Evolutionary conservation across 2,113 vertebrate species (phyloP), one percentile per base, ranked within the genome.

Genomic region (Gavialis gangeticus): DNA sequence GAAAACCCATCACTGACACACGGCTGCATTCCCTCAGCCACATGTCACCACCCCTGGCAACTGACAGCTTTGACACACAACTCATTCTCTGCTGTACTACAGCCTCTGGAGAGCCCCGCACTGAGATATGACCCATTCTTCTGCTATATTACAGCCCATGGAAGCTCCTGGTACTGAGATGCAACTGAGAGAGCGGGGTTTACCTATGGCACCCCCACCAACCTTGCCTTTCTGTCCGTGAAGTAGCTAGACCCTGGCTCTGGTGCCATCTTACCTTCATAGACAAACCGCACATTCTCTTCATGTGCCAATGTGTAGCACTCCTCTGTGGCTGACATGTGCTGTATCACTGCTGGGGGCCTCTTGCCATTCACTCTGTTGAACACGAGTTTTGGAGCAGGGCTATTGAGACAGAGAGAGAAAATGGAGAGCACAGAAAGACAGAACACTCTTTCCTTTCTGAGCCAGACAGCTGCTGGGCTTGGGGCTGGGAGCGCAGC

Each of bases 241-340:
- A 34, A 19, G n/a, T 69, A 34, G 30, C 66, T 28, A 69, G 66
- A 69, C 66, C 66, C 17, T 2, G 21, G 28, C 46, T 58, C 79
- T 71, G 18, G 46, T 37, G 12, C 18, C 58, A 18, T 62, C 97
- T 98, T 97, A 99, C 99, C 99, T 99, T 99, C 98, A 11, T 98
- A 98, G 54, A 99, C 96, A 80, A 99, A 99, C 82, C 98, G 98
- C 93, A 99, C 99, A 1, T 99, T 99, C 96, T 99, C 99, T 94
- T 99, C 99, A 1, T 99, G 99, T 11, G 99, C 99, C 56, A 98
- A 95, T 0, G 99, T 99, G 97, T 99, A 99, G 66, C 98, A 98
- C 94, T 99, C 99, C 6, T 98, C 97, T 0, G 97, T 95, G 71
- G 96, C 96, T 2, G 95, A 93, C 9, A 94, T n/a, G 91, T 98